These are phyloP conservation scores for Calonectris borealis DNA, from an alignment of 2,113 vertebrate species.

Conservation along the genomic window DNA sequence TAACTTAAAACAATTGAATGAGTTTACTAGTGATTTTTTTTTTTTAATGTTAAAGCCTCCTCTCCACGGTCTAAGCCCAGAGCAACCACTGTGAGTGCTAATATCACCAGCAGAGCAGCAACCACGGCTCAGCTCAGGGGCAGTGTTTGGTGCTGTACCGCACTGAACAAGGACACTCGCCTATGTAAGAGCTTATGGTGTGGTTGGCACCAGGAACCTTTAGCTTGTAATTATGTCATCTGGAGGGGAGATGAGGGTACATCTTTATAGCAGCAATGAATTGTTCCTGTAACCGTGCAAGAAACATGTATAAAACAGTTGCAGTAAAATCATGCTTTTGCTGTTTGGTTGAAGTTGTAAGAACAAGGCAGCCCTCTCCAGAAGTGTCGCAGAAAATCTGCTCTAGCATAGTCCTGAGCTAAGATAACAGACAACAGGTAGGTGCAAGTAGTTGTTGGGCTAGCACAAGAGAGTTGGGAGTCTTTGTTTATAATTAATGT, in stretches of 20 bases:
- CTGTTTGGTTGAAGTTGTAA: neutral
- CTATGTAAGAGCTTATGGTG: neutral
- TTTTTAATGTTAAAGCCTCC: neutral
- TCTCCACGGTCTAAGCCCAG: neutral
- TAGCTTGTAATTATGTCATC: neutral
- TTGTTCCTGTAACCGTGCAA: neutral
- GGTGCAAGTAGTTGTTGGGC: neutral
- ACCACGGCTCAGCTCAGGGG: neutral
- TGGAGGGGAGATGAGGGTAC: neutral
- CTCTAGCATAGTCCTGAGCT: neutral
- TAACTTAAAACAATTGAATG: neutral
- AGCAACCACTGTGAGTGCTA: neutral
- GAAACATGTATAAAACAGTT: neutral
- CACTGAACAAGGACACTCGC: neutral
- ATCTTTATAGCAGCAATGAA: neutral
- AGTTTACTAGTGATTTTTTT: neutral
- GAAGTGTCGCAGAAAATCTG: neutral
- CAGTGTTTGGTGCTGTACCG: neutral
- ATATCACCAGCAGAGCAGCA: neutral
- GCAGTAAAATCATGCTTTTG: neutral
- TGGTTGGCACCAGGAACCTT: neutral
- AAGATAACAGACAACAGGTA: neutral
- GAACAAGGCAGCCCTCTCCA: neutral
- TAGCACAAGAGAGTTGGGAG: neutral
- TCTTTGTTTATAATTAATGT: conserved; percentile 1